phyloP scores from a whole-genome alignment of 2,797 vertebrate genomes.

The Poeciliopsis turneri region DNA sequence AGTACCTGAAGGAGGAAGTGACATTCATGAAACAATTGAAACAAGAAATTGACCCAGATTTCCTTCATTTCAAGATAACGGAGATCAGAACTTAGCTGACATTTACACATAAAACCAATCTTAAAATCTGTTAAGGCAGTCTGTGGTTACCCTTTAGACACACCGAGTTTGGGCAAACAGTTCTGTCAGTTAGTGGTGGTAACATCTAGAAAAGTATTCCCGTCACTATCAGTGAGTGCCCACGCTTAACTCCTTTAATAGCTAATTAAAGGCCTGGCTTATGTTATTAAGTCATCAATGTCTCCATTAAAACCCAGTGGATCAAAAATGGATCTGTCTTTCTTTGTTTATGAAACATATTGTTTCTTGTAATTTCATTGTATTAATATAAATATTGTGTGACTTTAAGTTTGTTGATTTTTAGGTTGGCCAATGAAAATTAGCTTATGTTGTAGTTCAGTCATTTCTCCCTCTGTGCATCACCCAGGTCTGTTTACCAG shows the following conservation, averaged over 20 bases:
- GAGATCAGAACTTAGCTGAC: too few species aligned
- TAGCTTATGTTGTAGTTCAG: background rate
- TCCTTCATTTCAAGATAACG: too few species aligned
- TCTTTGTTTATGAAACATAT: background rate
- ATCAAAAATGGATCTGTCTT: background rate
- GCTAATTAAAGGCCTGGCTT: background rate
- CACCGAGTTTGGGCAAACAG: too few species aligned
- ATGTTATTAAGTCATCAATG: background rate
- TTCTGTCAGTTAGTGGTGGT: too few species aligned
- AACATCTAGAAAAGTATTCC: background rate
- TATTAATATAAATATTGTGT: background rate
- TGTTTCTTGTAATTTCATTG: background rate
- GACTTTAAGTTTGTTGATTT: background rate
- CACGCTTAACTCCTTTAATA: background rate
- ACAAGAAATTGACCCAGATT: too few species aligned
- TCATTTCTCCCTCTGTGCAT: too few species aligned
- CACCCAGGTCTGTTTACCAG: too few species aligned
- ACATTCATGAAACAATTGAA: background rate
- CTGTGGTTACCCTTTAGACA: too few species aligned
- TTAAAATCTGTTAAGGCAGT: too few species aligned
- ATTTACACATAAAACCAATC: too few species aligned
- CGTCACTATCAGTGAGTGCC: background rate
- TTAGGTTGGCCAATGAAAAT: background rate
- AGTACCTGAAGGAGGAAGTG: background rate
- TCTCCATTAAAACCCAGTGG: background rate